Base-by-base conservation (phyloP, 2,888 invertebrate species). In the Agrilus mali region DNA sequence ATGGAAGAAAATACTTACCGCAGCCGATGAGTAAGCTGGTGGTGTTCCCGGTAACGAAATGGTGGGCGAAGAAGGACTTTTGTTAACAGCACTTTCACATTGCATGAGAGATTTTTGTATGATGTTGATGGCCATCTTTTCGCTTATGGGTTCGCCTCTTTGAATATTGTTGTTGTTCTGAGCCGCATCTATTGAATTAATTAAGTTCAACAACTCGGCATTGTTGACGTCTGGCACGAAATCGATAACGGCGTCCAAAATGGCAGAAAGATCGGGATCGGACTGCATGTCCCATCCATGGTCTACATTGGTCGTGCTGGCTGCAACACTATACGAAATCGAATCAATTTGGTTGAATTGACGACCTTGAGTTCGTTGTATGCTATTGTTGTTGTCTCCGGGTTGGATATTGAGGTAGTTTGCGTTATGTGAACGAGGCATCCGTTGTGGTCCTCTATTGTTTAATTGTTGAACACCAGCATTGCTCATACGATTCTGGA, bases 31-130 rank as follows among this genome's bases (percentile, higher is more conserved):
- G 61, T 80, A 82, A 36, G 75, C 75, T 33, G 78, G 77, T 41
- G 78, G 77, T 31, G 77, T 74, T 43, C 74, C 74, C 42, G 72
- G 66, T 63, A 47, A 64, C n/a, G 60, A 53, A 53, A 72, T 69
- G 40, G 71, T 69, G 40, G 73, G 72, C 53, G 73, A 73, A 54
- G 72, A 68, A 44, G 81, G 79, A 55, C 74, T 74, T 63, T 80
- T 81, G 44, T 78, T 73, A 7, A 71, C 75, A 43, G 63, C 69
- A 46, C 77, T 76, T 65, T 88, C 88, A 59, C 78, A 84, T 57
- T 81, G 83, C 92, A 94, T 94, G 58, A 95, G 71, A 56, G 86
- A 86, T 63, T 87, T 84, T 60, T 89, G 86, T 59, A 95, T 95
- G 38, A 84, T 88, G 60, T 82, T 86, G 50, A 94, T 94, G 48